Percentiles rank a stretch among this genome's conserved stretches.
phyloP scores from a whole-genome alignment of 2,888 invertebrate genomes.

The Agriopis leucophaearia region DNA sequence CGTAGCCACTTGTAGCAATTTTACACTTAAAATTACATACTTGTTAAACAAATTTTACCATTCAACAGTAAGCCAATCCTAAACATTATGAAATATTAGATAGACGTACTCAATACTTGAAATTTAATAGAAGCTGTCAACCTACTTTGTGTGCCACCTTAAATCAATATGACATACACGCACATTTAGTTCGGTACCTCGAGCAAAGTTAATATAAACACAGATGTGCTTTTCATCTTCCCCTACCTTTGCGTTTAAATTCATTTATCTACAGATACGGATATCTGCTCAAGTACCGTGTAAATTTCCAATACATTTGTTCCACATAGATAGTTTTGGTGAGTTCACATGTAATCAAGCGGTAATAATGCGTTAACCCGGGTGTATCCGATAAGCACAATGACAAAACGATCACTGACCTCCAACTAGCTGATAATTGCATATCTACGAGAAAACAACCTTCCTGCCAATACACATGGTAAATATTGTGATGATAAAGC shows the following conservation, averaged over 20 bases:
- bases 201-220: constrained; percentile 30
- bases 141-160: constrained; percentile 13
- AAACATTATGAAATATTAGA: constrained; percentile 18
- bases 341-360: constrained; percentile 62
- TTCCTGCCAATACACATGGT: constrained; percentile 46
- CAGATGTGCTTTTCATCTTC: constrained; percentile 36
- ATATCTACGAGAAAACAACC: constrained; percentile 45
- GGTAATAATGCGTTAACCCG: constrained; percentile 64
- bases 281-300: constrained; percentile 62
- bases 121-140: constrained; percentile 19
- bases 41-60: constrained; percentile 8
- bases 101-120: constrained; percentile 7
- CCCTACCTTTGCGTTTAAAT: constrained; percentile 30
- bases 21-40: constrained; percentile 16
- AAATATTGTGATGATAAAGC: constrained; percentile 43
- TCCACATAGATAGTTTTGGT: constrained; percentile 62
- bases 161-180: constrained; percentile 24
- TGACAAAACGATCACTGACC: constrained; percentile 63
- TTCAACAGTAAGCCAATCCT: not conserved
- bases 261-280: constrained; percentile 27
- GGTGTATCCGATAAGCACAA: constrained; percentile 63
- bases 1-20: constrained; percentile 26
- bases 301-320: constrained; percentile 74
- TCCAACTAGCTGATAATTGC: constrained; percentile 55
- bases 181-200: constrained; percentile 20